These are phyloP conservation scores for Oegoconia quadripuncta DNA, from an alignment of 2,888 invertebrate species.

Conservation along the genomic window DNA sequence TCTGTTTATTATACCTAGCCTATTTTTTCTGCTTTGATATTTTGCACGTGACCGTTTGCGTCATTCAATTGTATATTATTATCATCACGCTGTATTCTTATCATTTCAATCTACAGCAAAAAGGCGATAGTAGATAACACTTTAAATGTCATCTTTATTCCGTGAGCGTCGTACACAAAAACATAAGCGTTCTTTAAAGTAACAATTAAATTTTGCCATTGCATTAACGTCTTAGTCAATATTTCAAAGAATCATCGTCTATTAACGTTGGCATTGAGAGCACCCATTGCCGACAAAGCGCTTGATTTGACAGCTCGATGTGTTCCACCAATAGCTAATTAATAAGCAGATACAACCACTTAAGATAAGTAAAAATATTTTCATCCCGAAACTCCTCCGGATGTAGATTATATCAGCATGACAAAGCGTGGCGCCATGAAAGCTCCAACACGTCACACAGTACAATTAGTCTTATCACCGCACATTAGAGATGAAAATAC, in stretches of 20 bases:
- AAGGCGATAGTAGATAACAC: constrained; percentile 1
- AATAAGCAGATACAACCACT: constrained; percentile 79
- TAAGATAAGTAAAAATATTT: constrained; percentile 79
- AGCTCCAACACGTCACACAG: constrained; percentile 21
- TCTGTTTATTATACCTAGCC: too few species aligned
- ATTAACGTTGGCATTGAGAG: constrained; percentile 46
- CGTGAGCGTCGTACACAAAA: constrained; percentile 15
- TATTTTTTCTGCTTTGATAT: background rate
- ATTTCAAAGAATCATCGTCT: constrained; percentile 66
- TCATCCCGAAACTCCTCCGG: constrained; percentile 78
- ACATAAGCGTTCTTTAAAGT: constrained; percentile 30
- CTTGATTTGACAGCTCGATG: constrained; percentile 72
- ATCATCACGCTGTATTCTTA: constrained; percentile 7
- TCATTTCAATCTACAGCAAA: constrained; percentile 3
- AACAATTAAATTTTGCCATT: constrained; percentile 19
- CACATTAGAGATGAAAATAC: constrained; percentile 17
- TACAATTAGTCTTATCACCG: constrained; percentile 29
- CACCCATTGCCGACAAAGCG: constrained; percentile 65
- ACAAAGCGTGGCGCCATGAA: constrained; percentile 75
- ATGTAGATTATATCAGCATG: constrained; percentile 76
- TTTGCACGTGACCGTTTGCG: background rate
- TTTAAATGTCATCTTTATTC: constrained; percentile 24
- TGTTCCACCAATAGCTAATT: constrained; percentile 71
- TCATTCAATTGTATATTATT: constrained; percentile 8
- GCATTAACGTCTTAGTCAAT: constrained; percentile 26